These are phyloP conservation scores for Zonitis immaculata DNA, from an alignment of 2,888 invertebrate species.

Conservation along the genomic window DNA sequence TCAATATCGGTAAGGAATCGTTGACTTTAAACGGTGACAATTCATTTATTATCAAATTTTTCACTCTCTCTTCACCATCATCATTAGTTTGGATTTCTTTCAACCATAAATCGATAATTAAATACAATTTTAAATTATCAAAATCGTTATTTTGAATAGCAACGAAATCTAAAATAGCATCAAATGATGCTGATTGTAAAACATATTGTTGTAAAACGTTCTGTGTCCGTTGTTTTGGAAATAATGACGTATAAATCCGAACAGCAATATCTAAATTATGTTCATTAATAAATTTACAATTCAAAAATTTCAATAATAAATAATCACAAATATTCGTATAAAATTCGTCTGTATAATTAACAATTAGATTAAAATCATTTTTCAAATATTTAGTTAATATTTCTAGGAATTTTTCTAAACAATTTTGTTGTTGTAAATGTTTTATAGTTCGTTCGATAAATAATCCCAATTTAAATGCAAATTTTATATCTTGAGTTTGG, in stretches of 20 bases:
- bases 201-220: constrained; percentile 39
- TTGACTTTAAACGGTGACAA: constrained; percentile 43
- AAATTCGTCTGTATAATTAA: constrained; percentile 33
- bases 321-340: constrained; percentile 49
- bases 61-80: constrained; percentile 32
- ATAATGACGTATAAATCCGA: constrained; percentile 47
- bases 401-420: constrained; percentile 50
- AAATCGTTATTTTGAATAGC: constrained; percentile 22
- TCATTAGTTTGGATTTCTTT: constrained; percentile 36
- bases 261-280: constrained; percentile 46
- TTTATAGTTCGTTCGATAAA: constrained; percentile 55
- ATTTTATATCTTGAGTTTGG: constrained; percentile 51
- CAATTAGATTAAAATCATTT: constrained; percentile 29
- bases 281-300: constrained; percentile 35
- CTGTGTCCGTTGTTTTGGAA: constrained; percentile 47
- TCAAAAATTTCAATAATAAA: constrained; percentile 48
- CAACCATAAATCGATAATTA: constrained; percentile 36
- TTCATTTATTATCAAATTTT: constrained; percentile 31
- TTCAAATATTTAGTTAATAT: constrained; percentile 48
- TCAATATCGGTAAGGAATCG: constrained; percentile 35
- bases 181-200: constrained; percentile 34
- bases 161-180: constrained; percentile 37
- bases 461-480: constrained; percentile 52
- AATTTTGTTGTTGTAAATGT: constrained; percentile 48
- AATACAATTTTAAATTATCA: constrained; percentile 30